These are phyloP conservation scores for Hylaeus anthracinus DNA, from an alignment of 1,140 invertebrate genomes.

Conservation along the genomic window DNA sequence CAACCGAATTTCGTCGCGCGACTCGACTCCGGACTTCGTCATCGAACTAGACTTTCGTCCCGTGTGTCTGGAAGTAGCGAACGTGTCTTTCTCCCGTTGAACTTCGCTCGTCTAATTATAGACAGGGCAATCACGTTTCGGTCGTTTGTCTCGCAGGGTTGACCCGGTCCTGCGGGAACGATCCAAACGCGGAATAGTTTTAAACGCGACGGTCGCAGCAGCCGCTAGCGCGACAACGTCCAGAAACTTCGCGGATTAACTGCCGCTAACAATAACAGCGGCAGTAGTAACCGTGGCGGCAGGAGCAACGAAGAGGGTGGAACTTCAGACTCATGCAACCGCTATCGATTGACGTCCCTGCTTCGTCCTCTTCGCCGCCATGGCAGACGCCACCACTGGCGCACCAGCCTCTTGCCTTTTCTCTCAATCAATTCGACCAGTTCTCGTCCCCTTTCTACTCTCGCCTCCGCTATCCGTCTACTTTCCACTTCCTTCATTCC, in stretches of 20 bases:
- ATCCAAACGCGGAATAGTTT: constrained; percentile 52
- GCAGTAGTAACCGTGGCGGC: constrained; percentile 9
- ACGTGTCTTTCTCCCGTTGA: neutral
- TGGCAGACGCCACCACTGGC: constrained; percentile 30
- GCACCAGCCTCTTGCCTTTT: constrained; percentile 50
- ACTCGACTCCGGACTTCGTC: no score
- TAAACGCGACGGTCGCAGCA: constrained; percentile 21
- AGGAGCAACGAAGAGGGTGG: constrained; percentile 47
- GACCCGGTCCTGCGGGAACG: neutral
- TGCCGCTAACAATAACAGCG: constrained; percentile 51
- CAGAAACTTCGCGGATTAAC: constrained; percentile 59
- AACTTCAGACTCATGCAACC: constrained; percentile 65
- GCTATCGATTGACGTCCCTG: constrained; percentile 71
- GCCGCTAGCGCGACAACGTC: neutral
- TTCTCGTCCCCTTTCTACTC: constrained; percentile 33
- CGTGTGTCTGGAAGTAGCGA: neutral
- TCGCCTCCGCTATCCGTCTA: constrained; percentile 8
- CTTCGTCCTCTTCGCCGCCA: constrained; percentile 42
- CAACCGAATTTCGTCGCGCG: no score
- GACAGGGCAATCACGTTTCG: constrained; percentile 29
- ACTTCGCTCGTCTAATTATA: constrained; percentile 37
- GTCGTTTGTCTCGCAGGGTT: neutral
- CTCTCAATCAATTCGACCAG: constrained; percentile 59
- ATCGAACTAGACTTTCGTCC: no score
- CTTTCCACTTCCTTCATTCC: constrained; percentile 5